Evolutionary conservation across 2,113 vertebrate genomes (phyloP).

Genomic region (Emydocephalus ijimae): DNA sequence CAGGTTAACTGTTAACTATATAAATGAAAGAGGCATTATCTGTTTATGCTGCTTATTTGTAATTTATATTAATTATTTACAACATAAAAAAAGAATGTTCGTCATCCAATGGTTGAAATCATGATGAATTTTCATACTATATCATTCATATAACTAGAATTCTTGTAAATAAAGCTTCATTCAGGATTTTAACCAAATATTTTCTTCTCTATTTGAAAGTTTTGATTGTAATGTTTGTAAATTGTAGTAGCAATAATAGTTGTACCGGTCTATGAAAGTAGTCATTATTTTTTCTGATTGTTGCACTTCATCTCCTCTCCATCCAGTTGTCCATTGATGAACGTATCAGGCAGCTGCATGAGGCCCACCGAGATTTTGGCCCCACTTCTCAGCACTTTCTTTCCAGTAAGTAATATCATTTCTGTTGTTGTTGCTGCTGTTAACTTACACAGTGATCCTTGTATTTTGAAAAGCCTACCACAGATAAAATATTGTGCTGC

Average conservation of each 20-base stretch:
- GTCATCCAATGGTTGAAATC: neutral
- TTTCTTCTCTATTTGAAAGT: neutral
- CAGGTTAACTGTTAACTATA: too few relatives aligned
- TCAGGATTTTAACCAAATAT: neutral
- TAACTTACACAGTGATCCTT: slow-evolving; percentile 26
- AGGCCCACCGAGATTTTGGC: slow-evolving; percentile 89
- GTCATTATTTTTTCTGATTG: slow-evolving; percentile 34
- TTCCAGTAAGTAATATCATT: slow-evolving; percentile 79
- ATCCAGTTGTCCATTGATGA: slow-evolving; percentile 86
- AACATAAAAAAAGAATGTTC: neutral
- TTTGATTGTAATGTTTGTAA: neutral
- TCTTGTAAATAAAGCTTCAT: neutral
- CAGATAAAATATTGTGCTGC: neutral
- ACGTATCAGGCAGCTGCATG: slow-evolving; percentile 88
- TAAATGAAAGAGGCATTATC: neutral
- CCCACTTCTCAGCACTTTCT: slow-evolving; percentile 83
- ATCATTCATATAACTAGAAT: neutral
- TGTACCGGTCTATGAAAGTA: slow-evolving; percentile 25
- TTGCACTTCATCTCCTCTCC: slow-evolving; percentile 29
- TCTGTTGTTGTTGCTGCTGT: slow-evolving; percentile 33
- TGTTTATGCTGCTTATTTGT: neutral
- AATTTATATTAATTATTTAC: neutral
- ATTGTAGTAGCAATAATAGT: slow-evolving; percentile 13
- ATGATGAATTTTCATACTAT: neutral
- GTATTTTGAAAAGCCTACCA: neutral